Evolutionary conservation across 23 tunicate genomes (phyloP).

Genomic region (Corella eumyota): DNA sequence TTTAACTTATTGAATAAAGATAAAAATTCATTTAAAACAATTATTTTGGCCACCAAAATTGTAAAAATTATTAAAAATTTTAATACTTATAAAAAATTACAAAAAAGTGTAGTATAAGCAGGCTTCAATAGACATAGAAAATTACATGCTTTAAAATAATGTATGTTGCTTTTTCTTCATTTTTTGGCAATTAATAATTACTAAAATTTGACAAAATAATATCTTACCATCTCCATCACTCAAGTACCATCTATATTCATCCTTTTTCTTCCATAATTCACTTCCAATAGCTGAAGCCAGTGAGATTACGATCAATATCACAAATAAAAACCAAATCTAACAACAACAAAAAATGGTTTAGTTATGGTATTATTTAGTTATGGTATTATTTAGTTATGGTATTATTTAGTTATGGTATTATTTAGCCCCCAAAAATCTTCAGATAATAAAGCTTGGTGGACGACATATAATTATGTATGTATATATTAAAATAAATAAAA

Average conservation of each 20-base stretch:
- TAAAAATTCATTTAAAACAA: too few relatives aligned
- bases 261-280: constrained; percentile 55
- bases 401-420: too few relatives aligned
- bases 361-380: too few relatives aligned
- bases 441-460: too few relatives aligned
- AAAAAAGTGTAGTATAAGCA: background rate
- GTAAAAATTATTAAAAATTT: background rate
- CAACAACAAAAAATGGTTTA: background rate
- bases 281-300: constrained; percentile 80
- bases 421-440: too few relatives aligned
- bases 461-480: too few relatives aligned
- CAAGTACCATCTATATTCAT: constrained; percentile 49
- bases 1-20: background rate
- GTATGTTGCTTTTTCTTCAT: background rate
- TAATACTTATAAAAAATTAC: background rate
- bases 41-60: too few relatives aligned
- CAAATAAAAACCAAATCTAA: constrained; percentile 82
- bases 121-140: background rate
- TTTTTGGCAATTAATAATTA: background rate
- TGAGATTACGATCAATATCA: constrained; percentile 57
- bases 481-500: too few relatives aligned
- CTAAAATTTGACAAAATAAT: background rate
- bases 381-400: too few relatives aligned
- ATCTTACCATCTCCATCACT: constrained; percentile 17
- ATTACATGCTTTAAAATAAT: background rate